phyloP scores from a whole-genome alignment of 2,113 vertebrate species.

The Tiliqua scincoides region DNA sequence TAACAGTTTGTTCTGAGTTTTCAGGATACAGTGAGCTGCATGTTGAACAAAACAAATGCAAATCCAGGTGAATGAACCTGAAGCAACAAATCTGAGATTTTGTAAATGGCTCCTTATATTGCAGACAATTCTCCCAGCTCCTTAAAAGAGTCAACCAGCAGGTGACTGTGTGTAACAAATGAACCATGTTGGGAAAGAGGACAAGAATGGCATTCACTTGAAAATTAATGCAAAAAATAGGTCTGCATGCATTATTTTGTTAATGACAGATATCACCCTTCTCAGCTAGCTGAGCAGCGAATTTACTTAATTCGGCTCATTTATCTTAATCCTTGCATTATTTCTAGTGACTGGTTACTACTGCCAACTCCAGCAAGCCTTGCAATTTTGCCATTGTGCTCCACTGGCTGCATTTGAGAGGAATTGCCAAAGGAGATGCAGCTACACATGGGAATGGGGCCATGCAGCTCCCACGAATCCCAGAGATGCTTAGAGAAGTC shows the following conservation, averaged over 20 bases:
- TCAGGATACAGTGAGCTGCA: background rate
- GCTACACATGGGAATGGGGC: slow-evolving; percentile 18
- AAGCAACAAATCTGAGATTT: background rate
- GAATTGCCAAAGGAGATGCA: slow-evolving; percentile 22
- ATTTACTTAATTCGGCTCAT: slow-evolving; percentile 19
- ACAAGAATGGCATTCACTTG: background rate
- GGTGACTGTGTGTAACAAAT: background rate
- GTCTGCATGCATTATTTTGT: background rate
- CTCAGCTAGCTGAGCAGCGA: slow-evolving; percentile 20
- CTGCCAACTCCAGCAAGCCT: slow-evolving; percentile 56
- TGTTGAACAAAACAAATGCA: background rate
- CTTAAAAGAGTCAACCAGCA: background rate
- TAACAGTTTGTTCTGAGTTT: background rate
- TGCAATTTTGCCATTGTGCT: slow-evolving; percentile 44
- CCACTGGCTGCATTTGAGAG: slow-evolving; percentile 34
- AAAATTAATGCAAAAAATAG: background rate
- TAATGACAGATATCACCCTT: slow-evolving; percentile 18
- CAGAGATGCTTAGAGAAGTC: slow-evolving; percentile 34
- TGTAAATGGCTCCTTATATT: background rate
- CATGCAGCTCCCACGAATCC: slow-evolving; percentile 16
- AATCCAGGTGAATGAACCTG: background rate
- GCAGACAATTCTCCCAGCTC: background rate
- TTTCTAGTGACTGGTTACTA: slow-evolving; percentile 56
- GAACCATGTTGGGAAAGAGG: background rate
- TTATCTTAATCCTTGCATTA: slow-evolving; percentile 56